These are phyloP conservation scores for Apteryx mantelli DNA, from an alignment of 2,113 vertebrate genomes.

Conservation along the genomic window DNA sequence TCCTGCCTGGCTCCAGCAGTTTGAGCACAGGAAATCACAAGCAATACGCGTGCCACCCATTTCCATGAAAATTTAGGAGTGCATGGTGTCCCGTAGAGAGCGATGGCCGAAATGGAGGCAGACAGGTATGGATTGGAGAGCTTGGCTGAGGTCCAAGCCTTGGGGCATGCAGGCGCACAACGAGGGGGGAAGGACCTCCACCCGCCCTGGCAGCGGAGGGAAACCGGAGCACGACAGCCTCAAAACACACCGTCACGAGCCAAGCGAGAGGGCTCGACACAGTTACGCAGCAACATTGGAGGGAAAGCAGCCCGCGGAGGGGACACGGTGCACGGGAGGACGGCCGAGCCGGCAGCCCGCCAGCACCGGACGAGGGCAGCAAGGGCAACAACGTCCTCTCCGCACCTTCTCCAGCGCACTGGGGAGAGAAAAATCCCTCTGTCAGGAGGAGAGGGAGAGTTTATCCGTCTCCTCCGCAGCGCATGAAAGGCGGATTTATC, in stretches of 20 bases:
- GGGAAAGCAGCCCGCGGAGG: accelerated
- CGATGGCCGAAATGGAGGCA: too few species aligned
- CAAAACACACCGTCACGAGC: accelerated
- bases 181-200: neutral
- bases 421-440: slow-evolving; percentile 2
- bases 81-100: too few species aligned
- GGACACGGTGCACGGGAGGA: neutral
- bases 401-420: neutral
- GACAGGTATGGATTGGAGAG: too few species aligned
- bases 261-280: accelerated
- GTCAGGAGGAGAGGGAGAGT: slow-evolving; percentile 14
- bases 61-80: too few species aligned
- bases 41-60: too few species aligned
- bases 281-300: neutral
- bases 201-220: neutral
- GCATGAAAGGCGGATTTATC: slow-evolving; percentile 60
- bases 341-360: too few species aligned
- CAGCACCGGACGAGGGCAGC: accelerated
- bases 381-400: neutral
- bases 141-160: too few species aligned
- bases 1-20: too few species aligned
- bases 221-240: accelerated
- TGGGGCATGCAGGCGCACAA: too few species aligned
- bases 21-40: too few species aligned
- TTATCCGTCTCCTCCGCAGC: slow-evolving; percentile 26